A percentile compares a stretch with the other conserved stretches of the same genome.
Evolutionary conservation across 2,888 invertebrate genomes (phyloP).

Genomic region (Sialis lutaria): DNA sequence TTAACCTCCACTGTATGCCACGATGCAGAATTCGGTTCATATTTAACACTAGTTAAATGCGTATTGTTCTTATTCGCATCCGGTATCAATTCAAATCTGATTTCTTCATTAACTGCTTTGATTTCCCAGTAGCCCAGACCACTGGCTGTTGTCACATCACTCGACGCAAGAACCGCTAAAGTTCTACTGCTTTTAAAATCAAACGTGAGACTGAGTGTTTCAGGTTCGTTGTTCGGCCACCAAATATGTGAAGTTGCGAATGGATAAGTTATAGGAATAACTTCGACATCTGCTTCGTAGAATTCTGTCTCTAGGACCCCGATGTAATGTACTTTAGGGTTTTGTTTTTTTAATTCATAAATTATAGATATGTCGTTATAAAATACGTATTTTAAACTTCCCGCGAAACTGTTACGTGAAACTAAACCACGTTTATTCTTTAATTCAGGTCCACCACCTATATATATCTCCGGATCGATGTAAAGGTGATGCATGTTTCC

Average conservation of each 20-base stretch:
- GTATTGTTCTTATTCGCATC: conserved; percentile 61
- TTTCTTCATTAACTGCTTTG: conserved; percentile 66
- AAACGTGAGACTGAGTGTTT: conserved; percentile 60
- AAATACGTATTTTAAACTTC: conserved; percentile 80
- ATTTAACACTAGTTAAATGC: conserved; percentile 63
- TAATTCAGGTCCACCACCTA: conserved; percentile 74
- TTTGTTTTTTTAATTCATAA: conserved; percentile 68
- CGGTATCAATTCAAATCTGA: conserved; percentile 64
- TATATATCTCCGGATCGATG: conserved; percentile 87
- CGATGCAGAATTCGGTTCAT: conserved; percentile 51
- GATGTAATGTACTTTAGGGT: conserved; percentile 68
- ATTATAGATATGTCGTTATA: conserved; percentile 85
- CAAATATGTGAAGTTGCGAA: conserved; percentile 81
- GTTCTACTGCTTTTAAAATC: conserved; percentile 74
- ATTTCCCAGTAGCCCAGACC: conserved; percentile 81
- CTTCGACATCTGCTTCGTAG: conserved; percentile 66
- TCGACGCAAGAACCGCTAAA: conserved; percentile 71
- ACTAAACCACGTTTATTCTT: conserved; percentile 45
- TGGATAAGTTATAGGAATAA: conserved; percentile 81
- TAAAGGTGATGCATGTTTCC: conserved; percentile 56
- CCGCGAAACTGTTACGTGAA: conserved; percentile 64
- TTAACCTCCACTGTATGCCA: conserved; percentile 73
- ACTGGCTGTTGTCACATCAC: conserved; percentile 53
- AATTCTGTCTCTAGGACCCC: conserved; percentile 68
- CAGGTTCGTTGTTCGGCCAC: conserved; percentile 65